Conservation (phyloP, 2,797 vertebrate genomes). For the Trachurus trachurus region DNA sequence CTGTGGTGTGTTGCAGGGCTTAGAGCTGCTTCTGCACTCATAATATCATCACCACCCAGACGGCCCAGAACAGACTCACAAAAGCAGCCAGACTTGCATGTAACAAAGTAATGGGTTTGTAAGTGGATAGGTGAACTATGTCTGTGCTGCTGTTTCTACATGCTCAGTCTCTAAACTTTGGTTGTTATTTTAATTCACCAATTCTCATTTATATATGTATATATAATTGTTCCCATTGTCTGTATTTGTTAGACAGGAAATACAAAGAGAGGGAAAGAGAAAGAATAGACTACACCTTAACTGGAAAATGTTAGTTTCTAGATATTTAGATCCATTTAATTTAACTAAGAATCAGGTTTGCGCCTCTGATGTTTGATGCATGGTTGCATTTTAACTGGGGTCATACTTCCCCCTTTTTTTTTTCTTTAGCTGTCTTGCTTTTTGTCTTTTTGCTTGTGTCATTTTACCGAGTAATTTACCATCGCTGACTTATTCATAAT, state of each 20-base stretch:
- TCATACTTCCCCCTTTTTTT: not conserved
- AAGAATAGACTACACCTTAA: not conserved
- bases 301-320: no score
- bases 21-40: constrained; percentile 82
- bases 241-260: not conserved
- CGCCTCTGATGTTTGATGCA: not conserved
- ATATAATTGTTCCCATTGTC: constrained; percentile 4
- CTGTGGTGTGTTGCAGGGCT: constrained; percentile 70
- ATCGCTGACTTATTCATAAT: not conserved
- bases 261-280: not conserved
- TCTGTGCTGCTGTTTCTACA: not conserved
- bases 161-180: not conserved
- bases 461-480: not conserved
- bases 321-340: no score
- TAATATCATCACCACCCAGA: constrained; percentile 84
- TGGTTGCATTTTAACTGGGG: not conserved
- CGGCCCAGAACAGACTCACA: constrained; percentile 62
- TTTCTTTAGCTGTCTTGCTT: not conserved
- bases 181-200: not conserved
- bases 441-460: not conserved
- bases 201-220: not conserved
- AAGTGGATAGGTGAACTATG: not conserved
- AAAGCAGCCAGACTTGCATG: constrained; percentile 61
- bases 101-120: constrained; percentile 44
- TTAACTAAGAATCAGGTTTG: not conserved